Percentiles rank a stretch among this genome's conserved stretches.
Evolutionary conservation across 2,888 invertebrate genomes (phyloP).

Genomic region (Pseudococcus viburni): DNA sequence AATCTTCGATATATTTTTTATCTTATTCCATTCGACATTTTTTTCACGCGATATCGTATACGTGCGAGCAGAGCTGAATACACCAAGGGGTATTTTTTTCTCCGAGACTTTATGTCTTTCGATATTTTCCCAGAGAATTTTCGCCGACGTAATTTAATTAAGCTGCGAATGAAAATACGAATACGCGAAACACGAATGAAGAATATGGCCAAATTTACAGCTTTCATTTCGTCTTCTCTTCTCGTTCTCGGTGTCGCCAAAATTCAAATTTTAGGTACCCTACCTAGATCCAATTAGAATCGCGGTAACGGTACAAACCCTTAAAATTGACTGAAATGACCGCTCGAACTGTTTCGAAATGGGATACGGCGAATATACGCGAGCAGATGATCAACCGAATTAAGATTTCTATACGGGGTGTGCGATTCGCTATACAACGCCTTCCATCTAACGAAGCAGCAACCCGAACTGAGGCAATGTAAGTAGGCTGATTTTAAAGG

Average conservation of each 20-base stretch:
- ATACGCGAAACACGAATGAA: background rate
- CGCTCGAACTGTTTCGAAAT: background rate
- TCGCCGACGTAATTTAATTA: background rate
- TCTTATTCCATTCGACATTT: background rate
- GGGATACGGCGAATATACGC: background rate
- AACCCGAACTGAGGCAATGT: background rate
- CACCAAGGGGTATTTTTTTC: background rate
- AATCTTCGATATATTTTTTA: background rate
- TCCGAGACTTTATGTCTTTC: constrained; percentile 11
- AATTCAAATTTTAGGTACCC: no score
- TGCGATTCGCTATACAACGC: background rate
- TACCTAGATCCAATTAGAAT: no score
- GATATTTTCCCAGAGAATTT: background rate
- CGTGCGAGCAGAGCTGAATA: background rate
- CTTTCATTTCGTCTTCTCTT: background rate
- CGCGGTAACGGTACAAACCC: background rate
- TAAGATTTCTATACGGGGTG: background rate
- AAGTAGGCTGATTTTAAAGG: background rate
- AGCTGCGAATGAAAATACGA: background rate
- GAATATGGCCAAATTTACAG: background rate
- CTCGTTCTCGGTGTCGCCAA: no score
- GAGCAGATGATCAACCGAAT: background rate
- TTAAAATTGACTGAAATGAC: background rate
- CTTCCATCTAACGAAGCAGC: background rate
- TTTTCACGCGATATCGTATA: background rate